Percentiles rank a stretch among this genome's conserved stretches.
These are phyloP conservation scores for Scolopax bukidnonensis DNA, from an alignment of 2,797 vertebrate species.

Conservation along the genomic window DNA sequence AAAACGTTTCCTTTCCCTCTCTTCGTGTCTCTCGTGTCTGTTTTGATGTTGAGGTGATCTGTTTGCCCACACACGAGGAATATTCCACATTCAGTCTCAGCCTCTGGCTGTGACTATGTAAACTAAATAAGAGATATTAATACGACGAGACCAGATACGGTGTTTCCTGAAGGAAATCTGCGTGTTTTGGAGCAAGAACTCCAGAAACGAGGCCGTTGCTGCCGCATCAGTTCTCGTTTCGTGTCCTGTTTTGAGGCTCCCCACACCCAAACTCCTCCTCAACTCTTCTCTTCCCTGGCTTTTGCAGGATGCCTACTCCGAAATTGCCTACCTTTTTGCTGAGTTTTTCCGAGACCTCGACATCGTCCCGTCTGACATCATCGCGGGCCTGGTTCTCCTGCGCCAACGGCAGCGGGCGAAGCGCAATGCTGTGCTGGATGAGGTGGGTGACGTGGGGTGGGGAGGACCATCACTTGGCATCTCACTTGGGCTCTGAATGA, in stretches of 20 bases:
- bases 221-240: neutral
- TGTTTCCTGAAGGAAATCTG: neutral
- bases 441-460: conserved; percentile 78
- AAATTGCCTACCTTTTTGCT: conserved; percentile 97
- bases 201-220: neutral
- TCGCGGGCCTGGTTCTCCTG: conserved; percentile 95
- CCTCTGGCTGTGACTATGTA: neutral
- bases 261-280: neutral
- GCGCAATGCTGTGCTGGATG: conserved; percentile 91
- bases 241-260: neutral
- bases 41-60: neutral
- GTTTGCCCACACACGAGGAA: neutral
- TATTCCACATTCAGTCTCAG: neutral
- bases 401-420: conserved; percentile 95
- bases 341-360: conserved; percentile 99
- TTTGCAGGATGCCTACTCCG: conserved; percentile 94
- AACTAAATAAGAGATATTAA: neutral
- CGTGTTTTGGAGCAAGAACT: neutral
- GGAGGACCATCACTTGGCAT: no score
- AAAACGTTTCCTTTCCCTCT: neutral
- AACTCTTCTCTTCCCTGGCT: neutral
- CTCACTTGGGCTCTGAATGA: no score
- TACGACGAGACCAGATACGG: neutral
- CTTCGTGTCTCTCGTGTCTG: neutral
- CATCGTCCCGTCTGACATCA: conserved; percentile 98